Evolutionary conservation across 1,140 invertebrate genomes (phyloP), one percentile per base, ranked within the genome.

Genomic region (Scaptomyza montana): DNA sequence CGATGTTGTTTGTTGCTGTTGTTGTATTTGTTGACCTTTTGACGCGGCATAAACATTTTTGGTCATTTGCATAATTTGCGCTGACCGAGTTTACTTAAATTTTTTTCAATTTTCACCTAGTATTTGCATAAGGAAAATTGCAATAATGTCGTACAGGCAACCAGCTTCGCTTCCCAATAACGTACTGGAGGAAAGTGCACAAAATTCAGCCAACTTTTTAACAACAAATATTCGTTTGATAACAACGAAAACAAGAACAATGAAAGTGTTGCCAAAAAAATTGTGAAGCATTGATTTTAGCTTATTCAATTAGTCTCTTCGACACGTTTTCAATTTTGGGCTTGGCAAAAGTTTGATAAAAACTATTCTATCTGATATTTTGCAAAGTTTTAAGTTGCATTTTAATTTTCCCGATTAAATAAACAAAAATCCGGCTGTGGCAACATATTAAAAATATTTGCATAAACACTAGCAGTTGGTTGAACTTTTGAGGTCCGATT

Each of bases 301-400:
- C 69, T 51, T 76, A 79, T 79, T 65, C 80, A 89, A 87, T 87
- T 89, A 89, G 84, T 82, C 89, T 84, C 68, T 73, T 71, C 61
- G 66, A 87, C 79, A 87, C 84, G 79, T 87, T 87, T 87, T 71
- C 79, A 87, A 89, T 89, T 87, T 87, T 87, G 50, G 64, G 49
- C 64, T 59, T 67, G 61, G 75, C 57, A 79, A 89, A 82, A 89
- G 75, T 89, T 89, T 89, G 53, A 51, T 43, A 51, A 54, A 45
- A 25, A 33, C 45, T 33, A 6, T 5, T 33, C 7, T 6, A 33
- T 5, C 5, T 6, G 30, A n/a, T 12, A 43, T n/a, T 43, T 43
- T n/a, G 12, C 2, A 43, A 6, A 43, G 30, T 33, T 33, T 30
- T 5, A 1, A 2, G 7, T 33, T 33, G 30, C 5, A 1, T 33